Conservation (phyloP, 2,888 invertebrate species). For the Andrena trimmerana region DNA sequence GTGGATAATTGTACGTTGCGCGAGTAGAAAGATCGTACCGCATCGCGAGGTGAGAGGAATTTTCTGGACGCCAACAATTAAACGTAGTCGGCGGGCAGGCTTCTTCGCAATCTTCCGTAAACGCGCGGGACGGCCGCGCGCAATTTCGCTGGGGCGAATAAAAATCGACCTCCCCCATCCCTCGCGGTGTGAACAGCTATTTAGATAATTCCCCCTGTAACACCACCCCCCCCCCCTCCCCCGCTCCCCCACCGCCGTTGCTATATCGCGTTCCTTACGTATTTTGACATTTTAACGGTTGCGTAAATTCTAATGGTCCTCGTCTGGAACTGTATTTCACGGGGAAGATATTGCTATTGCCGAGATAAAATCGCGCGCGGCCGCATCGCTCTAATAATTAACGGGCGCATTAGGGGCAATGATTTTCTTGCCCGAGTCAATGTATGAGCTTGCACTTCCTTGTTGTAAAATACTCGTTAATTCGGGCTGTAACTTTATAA, state of each 20-base stretch:
- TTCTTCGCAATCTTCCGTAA: background rate
- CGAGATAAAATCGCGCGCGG: slow-evolving; percentile 13
- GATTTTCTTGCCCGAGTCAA: slow-evolving; percentile 18
- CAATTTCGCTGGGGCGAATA: slow-evolving; percentile 10
- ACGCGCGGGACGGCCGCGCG: background rate
- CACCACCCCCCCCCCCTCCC: background rate
- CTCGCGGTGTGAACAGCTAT: slow-evolving; percentile 4
- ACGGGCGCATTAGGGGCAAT: slow-evolving; percentile 11
- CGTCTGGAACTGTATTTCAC: background rate
- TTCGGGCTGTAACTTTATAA: background rate
- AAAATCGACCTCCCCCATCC: background rate
- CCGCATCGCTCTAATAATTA: background rate
- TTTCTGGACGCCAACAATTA: slow-evolving; percentile 11
- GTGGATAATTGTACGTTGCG: slow-evolving; percentile 25
- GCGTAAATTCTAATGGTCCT: slow-evolving; percentile 6
- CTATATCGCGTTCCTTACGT: background rate
- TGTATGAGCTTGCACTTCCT: background rate
- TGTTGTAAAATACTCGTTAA: background rate
- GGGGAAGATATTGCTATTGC: slow-evolving; percentile 5
- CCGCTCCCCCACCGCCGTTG: background rate
- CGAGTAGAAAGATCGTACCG: slow-evolving; percentile 3
- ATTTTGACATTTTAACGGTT: slow-evolving; percentile 18
- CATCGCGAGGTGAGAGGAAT: slow-evolving; percentile 23
- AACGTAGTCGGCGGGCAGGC: background rate
- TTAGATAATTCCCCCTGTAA: background rate